phyloP scores from a whole-genome alignment of 2,113 vertebrate genomes.

The Excalfactoria chinensis region DNA sequence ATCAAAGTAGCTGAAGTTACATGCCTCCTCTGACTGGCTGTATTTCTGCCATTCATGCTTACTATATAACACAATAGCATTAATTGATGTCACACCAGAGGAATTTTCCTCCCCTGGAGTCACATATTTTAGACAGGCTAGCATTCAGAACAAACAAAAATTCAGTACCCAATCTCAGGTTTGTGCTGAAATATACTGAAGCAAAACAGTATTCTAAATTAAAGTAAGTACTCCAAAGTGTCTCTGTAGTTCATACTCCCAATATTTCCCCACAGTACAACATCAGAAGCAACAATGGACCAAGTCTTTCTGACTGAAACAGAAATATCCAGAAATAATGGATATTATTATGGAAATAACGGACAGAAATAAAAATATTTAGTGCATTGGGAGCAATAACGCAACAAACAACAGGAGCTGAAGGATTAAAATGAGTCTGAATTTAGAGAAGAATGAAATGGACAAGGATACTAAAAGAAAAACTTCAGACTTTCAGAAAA shows the following conservation, averaged over 20 bases:
- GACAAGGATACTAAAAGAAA: conserved; percentile 51
- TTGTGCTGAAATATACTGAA: conserved; percentile 24
- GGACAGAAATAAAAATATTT: conserved; percentile 72
- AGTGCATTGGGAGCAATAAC: conserved; percentile 50
- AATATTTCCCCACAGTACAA: neutral
- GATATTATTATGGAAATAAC: no score
- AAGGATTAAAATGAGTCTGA: conserved; percentile 63
- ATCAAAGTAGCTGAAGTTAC: conserved; percentile 56
- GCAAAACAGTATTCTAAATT: neutral
- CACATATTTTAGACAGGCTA: neutral
- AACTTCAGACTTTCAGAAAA: conserved; percentile 29
- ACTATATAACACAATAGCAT: conserved; percentile 48
- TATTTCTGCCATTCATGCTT: conserved; percentile 47
- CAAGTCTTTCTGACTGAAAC: conserved; percentile 50
- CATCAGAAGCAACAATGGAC: conserved; percentile 40
- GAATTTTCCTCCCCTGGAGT: conserved; percentile 52
- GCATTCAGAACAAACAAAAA: conserved; percentile 48
- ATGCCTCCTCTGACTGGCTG: conserved; percentile 2
- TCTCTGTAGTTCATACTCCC: conserved; percentile 13
- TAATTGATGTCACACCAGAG: conserved; percentile 52
- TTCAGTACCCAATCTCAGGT: neutral
- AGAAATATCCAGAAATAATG: no score
- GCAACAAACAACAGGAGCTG: conserved; percentile 60
- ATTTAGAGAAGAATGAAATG: conserved; percentile 55
- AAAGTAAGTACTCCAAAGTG: neutral